Evolutionary conservation across 2,888 invertebrate species (phyloP).

Genomic region (Sialis lutaria): DNA sequence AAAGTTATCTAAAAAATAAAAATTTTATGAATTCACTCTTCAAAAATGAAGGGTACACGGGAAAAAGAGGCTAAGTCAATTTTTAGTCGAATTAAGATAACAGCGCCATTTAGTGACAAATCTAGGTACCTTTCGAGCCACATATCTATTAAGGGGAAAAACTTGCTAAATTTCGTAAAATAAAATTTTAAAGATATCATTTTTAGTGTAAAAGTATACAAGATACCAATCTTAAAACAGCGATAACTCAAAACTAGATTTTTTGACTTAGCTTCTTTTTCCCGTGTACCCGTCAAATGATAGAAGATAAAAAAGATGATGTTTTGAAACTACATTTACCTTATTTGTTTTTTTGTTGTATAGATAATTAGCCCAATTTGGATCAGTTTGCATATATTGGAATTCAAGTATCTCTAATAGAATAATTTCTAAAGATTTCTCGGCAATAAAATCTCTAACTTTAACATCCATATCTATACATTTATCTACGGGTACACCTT

Average conservation of each 20-base stretch:
- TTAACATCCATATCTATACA: slow-evolving; percentile 59
- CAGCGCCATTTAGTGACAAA: no score
- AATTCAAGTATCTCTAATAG: slow-evolving; percentile 78
- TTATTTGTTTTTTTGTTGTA: slow-evolving; percentile 67
- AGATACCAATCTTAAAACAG: no score
- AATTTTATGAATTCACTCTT: not conserved
- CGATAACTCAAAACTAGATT: no score
- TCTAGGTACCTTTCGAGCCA: no score
- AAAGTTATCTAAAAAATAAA: slow-evolving; percentile 44
- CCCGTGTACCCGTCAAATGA: not conserved
- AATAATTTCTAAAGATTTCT: slow-evolving; percentile 63
- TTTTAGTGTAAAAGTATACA: no score
- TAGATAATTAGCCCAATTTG: slow-evolving; percentile 99
- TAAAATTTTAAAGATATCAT: no score
- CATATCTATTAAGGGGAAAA: no score
- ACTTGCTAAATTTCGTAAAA: no score
- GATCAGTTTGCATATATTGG: slow-evolving; percentile 97
- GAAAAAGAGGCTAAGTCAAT: no score
- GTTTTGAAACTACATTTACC: slow-evolving; percentile 20
- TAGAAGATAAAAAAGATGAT: not conserved
- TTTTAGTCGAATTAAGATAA: no score
- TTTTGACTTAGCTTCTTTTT: no score
- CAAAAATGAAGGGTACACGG: no score
- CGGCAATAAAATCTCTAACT: slow-evolving; percentile 53
- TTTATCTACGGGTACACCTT: slow-evolving; percentile 84